These are phyloP conservation scores for Rhagophthalmus giganteus DNA, from an alignment of 2,888 invertebrate species.

Conservation along the genomic window DNA sequence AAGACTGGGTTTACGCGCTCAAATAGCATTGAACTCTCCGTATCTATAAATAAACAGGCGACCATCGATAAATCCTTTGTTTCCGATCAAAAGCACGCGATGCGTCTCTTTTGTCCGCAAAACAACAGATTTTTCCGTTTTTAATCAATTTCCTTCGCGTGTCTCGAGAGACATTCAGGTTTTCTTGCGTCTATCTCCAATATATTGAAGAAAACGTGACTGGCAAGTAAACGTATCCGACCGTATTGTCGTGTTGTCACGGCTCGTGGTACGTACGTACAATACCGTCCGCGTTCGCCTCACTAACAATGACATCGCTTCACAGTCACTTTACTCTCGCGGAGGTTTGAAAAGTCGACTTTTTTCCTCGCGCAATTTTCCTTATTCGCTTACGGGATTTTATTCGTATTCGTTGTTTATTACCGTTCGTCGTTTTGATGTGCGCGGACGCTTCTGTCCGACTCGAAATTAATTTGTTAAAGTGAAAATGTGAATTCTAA, in stretches of 20 bases:
- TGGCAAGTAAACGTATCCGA: constrained; percentile 48
- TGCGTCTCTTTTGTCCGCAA: too few relatives aligned
- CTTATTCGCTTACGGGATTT: constrained; percentile 15
- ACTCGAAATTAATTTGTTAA: neutral
- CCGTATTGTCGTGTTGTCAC: constrained; percentile 55
- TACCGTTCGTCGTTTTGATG: constrained; percentile 9
- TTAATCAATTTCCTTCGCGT: too few relatives aligned
- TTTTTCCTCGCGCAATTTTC: neutral
- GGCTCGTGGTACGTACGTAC: too few relatives aligned
- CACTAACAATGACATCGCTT: constrained; percentile 50
- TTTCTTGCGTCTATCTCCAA: constrained; percentile 11
- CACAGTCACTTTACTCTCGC: constrained; percentile 29
- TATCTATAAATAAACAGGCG: too few relatives aligned
- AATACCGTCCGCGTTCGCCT: constrained; percentile 42
- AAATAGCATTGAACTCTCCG: neutral
- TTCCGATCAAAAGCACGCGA: too few relatives aligned
- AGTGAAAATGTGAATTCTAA: constrained; percentile 2
- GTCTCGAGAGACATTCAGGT: too few relatives aligned
- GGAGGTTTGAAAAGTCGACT: constrained; percentile 10
- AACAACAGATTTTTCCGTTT: too few relatives aligned
- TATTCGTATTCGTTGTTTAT: constrained; percentile 9
- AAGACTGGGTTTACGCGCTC: too few relatives aligned
- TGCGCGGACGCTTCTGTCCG: neutral
- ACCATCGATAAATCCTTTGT: too few relatives aligned
- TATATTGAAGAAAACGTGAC: constrained; percentile 37